Conservation (phyloP, 1,140 invertebrate genomes). For the Cherax quadricarinatus region DNA sequence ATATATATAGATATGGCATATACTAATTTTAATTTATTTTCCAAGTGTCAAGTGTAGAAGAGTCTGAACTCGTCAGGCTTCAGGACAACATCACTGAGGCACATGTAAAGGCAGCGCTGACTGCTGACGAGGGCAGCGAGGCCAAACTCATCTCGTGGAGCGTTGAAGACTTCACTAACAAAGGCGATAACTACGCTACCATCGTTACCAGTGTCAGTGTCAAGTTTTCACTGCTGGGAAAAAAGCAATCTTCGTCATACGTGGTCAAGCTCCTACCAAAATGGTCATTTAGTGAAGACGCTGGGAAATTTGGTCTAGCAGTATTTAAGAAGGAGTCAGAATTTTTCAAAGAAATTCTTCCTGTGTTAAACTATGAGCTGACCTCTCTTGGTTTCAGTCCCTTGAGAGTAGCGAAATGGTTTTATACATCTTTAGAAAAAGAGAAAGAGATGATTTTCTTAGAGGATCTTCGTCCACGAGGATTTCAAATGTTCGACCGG, state of each 20-base stretch:
- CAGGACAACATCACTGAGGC: not conserved
- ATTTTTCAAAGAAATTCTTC: not conserved
- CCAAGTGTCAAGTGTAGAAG: too few species aligned
- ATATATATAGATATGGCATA: too few species aligned
- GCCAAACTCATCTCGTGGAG: constrained; percentile 20
- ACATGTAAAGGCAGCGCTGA: constrained; percentile 16
- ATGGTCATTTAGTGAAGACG: not conserved
- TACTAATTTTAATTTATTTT: too few species aligned
- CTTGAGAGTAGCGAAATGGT: not conserved
- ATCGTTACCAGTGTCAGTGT: constrained; percentile 50
- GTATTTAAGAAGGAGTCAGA: not conserved
- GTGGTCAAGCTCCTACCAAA: constrained; percentile 17
- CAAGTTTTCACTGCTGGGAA: constrained; percentile 3
- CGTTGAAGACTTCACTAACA: constrained; percentile 46
- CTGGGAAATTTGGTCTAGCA: too few species aligned
- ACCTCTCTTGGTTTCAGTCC: not conserved
- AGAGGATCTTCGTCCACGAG: constrained; percentile 14
- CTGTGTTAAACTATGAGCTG: not conserved
- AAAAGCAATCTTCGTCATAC: not conserved
- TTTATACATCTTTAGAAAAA: not conserved
- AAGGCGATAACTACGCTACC: constrained; percentile 47
- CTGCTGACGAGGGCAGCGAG: constrained; percentile 22
- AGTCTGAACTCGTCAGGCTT: too few species aligned
- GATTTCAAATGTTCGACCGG: constrained; percentile 14
- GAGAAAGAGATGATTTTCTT: not conserved